Evolutionary conservation across 2,113 vertebrate species (phyloP).

Genomic region (Paracanthobrama guichenoti): DNA sequence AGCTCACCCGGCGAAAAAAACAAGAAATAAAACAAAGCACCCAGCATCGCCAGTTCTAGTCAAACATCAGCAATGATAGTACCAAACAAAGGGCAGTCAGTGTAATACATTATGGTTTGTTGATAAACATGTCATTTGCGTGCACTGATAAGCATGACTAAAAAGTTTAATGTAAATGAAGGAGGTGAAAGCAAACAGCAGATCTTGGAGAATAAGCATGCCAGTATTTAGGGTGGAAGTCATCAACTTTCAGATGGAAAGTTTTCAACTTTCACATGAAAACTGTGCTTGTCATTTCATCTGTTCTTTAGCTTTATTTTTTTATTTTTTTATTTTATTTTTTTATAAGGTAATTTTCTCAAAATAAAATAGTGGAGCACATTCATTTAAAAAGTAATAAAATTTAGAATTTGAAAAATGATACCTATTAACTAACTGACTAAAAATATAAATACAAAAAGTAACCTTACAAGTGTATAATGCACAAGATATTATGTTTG

Average conservation of each 20-base stretch:
- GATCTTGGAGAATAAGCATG: background rate
- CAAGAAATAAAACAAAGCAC: background rate
- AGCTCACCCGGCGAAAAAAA: background rate
- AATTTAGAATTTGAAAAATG: too few species aligned
- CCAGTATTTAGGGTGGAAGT: background rate
- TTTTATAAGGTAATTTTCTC: too few species aligned
- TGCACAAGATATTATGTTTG: too few species aligned
- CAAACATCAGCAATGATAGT: conserved; percentile 4
- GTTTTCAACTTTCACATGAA: too few species aligned
- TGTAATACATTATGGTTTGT: background rate
- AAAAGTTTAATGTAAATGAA: background rate
- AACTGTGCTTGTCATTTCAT: too few species aligned
- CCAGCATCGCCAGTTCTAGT: background rate
- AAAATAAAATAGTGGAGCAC: too few species aligned
- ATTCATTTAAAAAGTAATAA: too few species aligned
- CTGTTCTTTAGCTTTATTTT: too few species aligned
- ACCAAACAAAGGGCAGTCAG: background rate
- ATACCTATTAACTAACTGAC: too few species aligned
- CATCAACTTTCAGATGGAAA: background rate
- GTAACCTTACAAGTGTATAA: too few species aligned
- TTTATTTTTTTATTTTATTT: too few species aligned
- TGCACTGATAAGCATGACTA: background rate
- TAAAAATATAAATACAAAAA: too few species aligned
- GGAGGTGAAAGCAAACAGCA: background rate
- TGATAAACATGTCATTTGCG: background rate